Evolutionary conservation across 2,797 vertebrate species (phyloP), one percentile per base, ranked within the genome.

Genomic region (Myotis daubentonii): DNA sequence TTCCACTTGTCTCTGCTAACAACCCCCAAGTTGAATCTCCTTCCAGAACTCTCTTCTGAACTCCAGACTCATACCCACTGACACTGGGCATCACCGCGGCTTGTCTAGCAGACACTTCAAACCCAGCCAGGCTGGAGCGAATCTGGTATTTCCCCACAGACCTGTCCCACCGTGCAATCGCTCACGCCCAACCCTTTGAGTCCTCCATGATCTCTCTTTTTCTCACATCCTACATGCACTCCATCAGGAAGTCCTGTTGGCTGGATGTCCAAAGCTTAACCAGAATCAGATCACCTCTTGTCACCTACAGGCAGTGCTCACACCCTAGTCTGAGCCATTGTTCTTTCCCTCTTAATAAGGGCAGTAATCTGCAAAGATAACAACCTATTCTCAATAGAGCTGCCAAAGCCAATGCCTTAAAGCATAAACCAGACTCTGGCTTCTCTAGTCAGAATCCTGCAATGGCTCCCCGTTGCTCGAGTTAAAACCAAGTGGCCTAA

Each of bases 381-480:
- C 19, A 25, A 47, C 33, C 71, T 70, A 0, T 36, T 87, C 22
- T 83, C 22, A 5, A 28, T 2, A 78, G 68, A 72, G 70, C 28
- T 9, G 1, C 65, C n/a, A 57, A 71, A 68, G n/a, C 6, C 5
- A 12, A 57, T 11, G 10, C 22, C 30, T 79, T 19, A 75, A 75
- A 86, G 62, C 30, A 4, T 2, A 72, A 53, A n/a, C 65, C 53
- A 44, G 47, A 72, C 23, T 51, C 0, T 38, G 68, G 19, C 38
- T 72, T 11, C 51, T 62, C 19, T 33, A 30, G 19, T 78, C n/a
- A 4, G 44, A 80, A 41, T 53, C 30, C 4, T 25, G 16, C 49
- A 8, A 13, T 7, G 49, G n/a, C 25, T 85, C 2, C 6, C n/a
- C 25, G 19, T 22, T 47, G 13, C 53, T 20, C 0, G 0, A 8